These are phyloP conservation scores for Melolontha melolontha DNA, from an alignment of 2,888 invertebrate genomes.

Conservation along the genomic window DNA sequence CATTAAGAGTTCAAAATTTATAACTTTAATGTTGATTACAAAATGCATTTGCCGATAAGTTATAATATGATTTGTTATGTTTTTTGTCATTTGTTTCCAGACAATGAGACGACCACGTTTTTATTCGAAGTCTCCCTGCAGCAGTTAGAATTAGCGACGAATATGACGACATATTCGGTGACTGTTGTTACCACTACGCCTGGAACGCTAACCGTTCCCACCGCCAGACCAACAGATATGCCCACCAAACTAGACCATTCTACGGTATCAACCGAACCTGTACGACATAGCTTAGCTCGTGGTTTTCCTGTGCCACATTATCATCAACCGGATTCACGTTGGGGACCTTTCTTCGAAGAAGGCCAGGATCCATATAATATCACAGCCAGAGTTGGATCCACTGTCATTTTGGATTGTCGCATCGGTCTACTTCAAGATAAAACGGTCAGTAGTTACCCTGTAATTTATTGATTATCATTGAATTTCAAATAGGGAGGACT, in stretches of 20 bases:
- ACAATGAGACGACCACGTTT: slow-evolving; percentile 51
- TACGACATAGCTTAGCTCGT: slow-evolving; percentile 57
- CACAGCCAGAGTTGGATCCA: slow-evolving; percentile 71
- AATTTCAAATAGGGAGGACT: slow-evolving; percentile 44
- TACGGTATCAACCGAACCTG: slow-evolving; percentile 50
- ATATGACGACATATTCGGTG: slow-evolving; percentile 41
- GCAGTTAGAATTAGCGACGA: slow-evolving; percentile 43
- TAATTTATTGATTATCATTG: slow-evolving; percentile 47
- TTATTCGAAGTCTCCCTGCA: slow-evolving; percentile 46
- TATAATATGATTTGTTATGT: slow-evolving; percentile 5
- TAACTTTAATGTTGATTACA: slow-evolving; percentile 1
- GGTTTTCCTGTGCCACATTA: slow-evolving; percentile 59
- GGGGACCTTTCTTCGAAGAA: slow-evolving; percentile 76
- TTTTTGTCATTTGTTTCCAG: slow-evolving; percentile 46
- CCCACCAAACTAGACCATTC: slow-evolving; percentile 40
- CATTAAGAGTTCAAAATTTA: not conserved
- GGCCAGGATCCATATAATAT: slow-evolving; percentile 69
- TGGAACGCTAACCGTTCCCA: slow-evolving; percentile 43
- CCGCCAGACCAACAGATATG: slow-evolving; percentile 41
- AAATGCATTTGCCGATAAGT: slow-evolving; percentile 11
- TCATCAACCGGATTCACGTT: slow-evolving; percentile 70
- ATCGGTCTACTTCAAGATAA: slow-evolving; percentile 73
- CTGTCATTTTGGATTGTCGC: slow-evolving; percentile 70
- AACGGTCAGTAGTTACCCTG: slow-evolving; percentile 65
- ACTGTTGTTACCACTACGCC: slow-evolving; percentile 37